A percentile compares a stretch with the other conserved stretches of the same genome.
Conservation (phyloP, 2,888 invertebrate genomes). For the Pandemis heparana region DNA sequence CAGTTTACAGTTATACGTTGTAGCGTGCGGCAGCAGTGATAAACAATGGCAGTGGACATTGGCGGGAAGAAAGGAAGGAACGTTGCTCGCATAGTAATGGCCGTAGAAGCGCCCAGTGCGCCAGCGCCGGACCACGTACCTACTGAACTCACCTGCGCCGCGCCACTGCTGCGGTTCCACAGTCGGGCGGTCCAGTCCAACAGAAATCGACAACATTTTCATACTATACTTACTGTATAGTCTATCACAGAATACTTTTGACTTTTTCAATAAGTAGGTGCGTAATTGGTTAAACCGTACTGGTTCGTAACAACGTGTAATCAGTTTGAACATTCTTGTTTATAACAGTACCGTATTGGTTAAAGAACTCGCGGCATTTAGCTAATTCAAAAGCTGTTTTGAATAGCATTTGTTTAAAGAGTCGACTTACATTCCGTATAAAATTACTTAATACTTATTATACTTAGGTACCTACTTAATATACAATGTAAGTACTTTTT, state of each 20-base stretch:
- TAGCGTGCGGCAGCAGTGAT: conserved; percentile 60
- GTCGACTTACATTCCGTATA: too few species aligned
- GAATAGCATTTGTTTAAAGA: too few species aligned
- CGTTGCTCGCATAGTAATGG: conserved; percentile 76
- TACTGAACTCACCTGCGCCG: conserved; percentile 48
- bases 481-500: too few species aligned
- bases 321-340: neutral
- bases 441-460: too few species aligned
- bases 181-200: neutral
- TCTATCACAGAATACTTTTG: neutral
- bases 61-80: conserved; percentile 83
- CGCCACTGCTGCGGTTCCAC: conserved; percentile 44
- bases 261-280: too few species aligned
- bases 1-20: conserved; percentile 76
- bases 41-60: conserved; percentile 81
- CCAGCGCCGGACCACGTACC: conserved; percentile 53
- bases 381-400: too few species aligned
- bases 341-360: too few species aligned
- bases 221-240: too few species aligned
- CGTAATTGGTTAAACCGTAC: neutral
- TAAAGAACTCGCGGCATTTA: too few species aligned
- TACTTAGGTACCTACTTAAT: too few species aligned
- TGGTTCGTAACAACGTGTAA: neutral
- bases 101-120: conserved; percentile 55
- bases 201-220: conserved; percentile 29